Conservation (phyloP, 23 tunicate genomes). For the Oikopleura albicans region DNA sequence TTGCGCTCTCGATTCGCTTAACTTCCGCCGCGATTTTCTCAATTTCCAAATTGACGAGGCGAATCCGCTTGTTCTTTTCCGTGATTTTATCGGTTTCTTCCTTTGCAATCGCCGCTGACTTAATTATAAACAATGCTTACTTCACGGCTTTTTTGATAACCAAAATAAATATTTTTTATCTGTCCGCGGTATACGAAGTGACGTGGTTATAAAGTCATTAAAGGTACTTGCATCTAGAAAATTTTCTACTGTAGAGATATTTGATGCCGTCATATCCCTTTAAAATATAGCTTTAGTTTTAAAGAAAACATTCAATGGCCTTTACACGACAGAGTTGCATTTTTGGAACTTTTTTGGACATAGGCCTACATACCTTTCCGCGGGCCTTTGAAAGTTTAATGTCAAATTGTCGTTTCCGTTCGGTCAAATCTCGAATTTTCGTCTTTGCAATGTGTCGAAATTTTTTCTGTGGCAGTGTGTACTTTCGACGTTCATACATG, state of each 20-base stretch:
- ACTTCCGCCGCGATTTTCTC: neutral
- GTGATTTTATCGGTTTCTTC: neutral
- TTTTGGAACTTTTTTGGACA: too few species aligned
- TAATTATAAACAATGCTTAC: too few species aligned
- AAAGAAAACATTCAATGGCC: too few species aligned
- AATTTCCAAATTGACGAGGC: neutral
- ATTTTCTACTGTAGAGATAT: too few species aligned
- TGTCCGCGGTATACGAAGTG: too few species aligned
- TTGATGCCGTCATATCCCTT: too few species aligned
- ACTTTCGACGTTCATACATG: constrained; percentile 8
- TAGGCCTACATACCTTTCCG: neutral
- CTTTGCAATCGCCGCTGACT: neutral
- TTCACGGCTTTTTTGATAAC: too few species aligned
- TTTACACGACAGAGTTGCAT: too few species aligned
- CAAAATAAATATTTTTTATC: too few species aligned
- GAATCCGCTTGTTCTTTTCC: neutral
- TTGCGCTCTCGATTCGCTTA: neutral
- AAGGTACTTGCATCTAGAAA: too few species aligned
- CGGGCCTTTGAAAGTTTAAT: neutral
- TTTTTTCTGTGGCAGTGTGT: neutral
- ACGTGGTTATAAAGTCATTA: too few species aligned
- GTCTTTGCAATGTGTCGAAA: neutral
- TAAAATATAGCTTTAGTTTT: too few species aligned
- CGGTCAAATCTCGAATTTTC: neutral
- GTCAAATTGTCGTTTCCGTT: neutral